Base-by-base conservation (phyloP, 2,888 invertebrate species). In the Pollenia amentaria region DNA sequence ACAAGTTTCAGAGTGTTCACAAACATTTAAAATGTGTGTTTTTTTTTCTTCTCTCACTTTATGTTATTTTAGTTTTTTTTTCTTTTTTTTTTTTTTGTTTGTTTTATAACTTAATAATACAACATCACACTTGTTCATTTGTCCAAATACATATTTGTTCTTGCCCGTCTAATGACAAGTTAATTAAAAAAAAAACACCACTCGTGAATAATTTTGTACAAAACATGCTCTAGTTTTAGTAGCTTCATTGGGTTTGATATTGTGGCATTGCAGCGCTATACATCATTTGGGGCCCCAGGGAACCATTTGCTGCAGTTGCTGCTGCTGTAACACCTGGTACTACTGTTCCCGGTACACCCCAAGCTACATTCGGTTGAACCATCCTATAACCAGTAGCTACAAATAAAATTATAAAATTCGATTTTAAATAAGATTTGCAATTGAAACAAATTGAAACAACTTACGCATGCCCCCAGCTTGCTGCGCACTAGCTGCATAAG, bases 181-280 rank as follows among this genome's bases (percentile, higher is more conserved):
- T 48, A 60, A 70, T 18, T 48, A 40, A 64, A 38, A 65, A 79
- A 65, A 81, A 85, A 87, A 86, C 84, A 88, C 88, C 87, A 89
- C 91, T 89, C 89, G 89, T 89, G 38, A 72, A 77, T 82, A 67
- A 73, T 78, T 72, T 87, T 87, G 67, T 80, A 87, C 80, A 87
- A 86, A 87, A 87, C 84, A 87, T 84, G 87, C 87, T 82, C 60
- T 69, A 77, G 70, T 84, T 81, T 29, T 78, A 88, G 76, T 83
- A 91, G 89, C 89, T 92, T 96, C 97, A 97, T 96, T 97, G 97
- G 94, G 97, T 95, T 92, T 96, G 97, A 94, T 97, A 97, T 94
- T 97, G 96, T 92, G 96, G 96, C 95, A 97, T 96, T 93, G 96
- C 95, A 89, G 93, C 92, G 92, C 94, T 94, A 91, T 96, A 96